Conservation (phyloP, 2,888 invertebrate species). For the Thereva nobilitata region DNA sequence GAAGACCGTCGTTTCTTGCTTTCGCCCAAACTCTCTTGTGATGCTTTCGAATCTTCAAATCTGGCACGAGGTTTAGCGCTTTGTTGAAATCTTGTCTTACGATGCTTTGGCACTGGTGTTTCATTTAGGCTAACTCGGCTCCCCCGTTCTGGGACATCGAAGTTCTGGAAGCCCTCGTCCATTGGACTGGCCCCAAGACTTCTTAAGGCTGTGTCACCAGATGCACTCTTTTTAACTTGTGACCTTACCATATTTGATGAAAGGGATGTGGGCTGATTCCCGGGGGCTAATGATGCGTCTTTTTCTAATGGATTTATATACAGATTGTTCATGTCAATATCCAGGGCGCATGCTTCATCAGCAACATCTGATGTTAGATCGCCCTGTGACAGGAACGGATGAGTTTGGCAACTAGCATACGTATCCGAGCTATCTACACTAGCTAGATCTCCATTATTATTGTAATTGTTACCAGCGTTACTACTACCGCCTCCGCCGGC, state of each 20-base stretch:
- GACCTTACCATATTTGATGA: constrained; percentile 60
- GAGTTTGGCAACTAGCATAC: constrained; percentile 95
- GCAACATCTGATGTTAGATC: constrained; percentile 67
- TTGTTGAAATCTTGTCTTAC: constrained; percentile 86
- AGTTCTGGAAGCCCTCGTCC: constrained; percentile 65
- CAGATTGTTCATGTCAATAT: constrained; percentile 76
- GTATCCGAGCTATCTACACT: constrained; percentile 84
- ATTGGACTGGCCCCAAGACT: constrained; percentile 66
- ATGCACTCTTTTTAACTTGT: constrained; percentile 76
- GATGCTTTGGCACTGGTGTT: constrained; percentile 74
- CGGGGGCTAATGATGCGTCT: constrained; percentile 46
- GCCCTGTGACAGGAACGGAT: constrained; percentile 88
- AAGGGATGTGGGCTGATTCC: constrained; percentile 37
- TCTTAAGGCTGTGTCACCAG: constrained; percentile 74
- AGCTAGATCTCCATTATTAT: constrained; percentile 61
- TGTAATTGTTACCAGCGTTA: constrained; percentile 51
- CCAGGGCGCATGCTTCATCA: constrained; percentile 55
- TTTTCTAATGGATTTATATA: constrained; percentile 87
- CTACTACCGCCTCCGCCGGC: constrained; percentile 11
- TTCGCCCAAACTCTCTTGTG: constrained; percentile 62
- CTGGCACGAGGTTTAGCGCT: constrained; percentile 57
- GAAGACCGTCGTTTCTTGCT: constrained; percentile 60
- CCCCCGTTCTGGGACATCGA: constrained; percentile 60
- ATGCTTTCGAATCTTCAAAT: constrained; percentile 60
- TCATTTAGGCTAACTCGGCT: constrained; percentile 67